Conservation (phyloP, 2,797 vertebrate species). For the Mus spretus region DNA sequence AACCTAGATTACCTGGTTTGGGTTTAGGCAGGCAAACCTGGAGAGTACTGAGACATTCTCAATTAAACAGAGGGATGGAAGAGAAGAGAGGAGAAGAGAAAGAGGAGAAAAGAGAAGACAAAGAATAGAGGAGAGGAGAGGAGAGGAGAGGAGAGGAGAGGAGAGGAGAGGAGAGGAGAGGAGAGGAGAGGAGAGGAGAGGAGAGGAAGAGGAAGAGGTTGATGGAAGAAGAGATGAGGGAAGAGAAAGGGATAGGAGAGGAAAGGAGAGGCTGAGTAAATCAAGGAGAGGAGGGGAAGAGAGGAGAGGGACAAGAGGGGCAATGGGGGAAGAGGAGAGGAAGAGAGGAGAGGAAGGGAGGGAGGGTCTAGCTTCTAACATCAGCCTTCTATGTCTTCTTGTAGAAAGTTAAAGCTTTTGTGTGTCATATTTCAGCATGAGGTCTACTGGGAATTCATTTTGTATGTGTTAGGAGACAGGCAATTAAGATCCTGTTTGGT, state of each 20-base stretch:
- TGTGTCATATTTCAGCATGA: not conserved
- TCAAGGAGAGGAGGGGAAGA: not conserved
- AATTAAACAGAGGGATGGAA: not conserved
- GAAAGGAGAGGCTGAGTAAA: too few species aligned
- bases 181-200: not conserved
- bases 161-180: too few species aligned
- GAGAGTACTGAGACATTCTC: not conserved
- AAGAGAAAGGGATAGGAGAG: accelerated
- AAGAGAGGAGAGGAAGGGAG: not conserved
- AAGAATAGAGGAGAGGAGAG: too few species aligned
- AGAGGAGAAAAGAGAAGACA: not conserved
- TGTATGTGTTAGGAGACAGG: not conserved
- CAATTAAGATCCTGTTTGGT: not conserved
- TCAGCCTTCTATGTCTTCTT: not conserved
- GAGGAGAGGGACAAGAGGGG: not conserved
- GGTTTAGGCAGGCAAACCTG: not conserved
- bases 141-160: not conserved
- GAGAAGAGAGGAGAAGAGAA: accelerated
- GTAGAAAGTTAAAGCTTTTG: not conserved
- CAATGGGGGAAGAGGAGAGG: not conserved
- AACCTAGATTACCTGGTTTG: not conserved
- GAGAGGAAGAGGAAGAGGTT: too few species aligned
- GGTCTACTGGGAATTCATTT: not conserved
- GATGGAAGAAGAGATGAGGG: too few species aligned
- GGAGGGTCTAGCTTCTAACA: not conserved